Conservation (phyloP, 1,140 invertebrate genomes). For the Monomorium pharaonis region DNA sequence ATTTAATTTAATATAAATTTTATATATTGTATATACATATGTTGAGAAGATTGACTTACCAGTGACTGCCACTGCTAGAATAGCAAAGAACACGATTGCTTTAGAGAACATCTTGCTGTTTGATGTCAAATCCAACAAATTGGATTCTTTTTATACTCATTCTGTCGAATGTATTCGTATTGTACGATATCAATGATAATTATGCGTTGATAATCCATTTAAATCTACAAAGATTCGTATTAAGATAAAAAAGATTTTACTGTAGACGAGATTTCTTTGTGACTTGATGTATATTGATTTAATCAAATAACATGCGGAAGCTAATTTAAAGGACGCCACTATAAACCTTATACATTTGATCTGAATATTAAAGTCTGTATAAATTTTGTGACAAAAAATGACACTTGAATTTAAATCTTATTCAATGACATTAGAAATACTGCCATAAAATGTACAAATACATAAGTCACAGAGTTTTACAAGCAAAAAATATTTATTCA, state of each 20-base stretch:
- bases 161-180: not conserved
- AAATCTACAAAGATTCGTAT: not conserved
- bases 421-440: not conserved
- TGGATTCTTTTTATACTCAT: slow-evolving; percentile 47
- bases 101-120: slow-evolving; percentile 61
- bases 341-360: not conserved
- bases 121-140: not conserved
- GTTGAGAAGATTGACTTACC: slow-evolving; percentile 58
- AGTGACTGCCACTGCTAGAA: slow-evolving; percentile 37
- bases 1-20: too few relatives aligned
- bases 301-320: not conserved
- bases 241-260: slow-evolving; percentile 30
- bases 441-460: not conserved
- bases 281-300: not conserved
- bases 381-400: not conserved
- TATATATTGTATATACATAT: too few relatives aligned
- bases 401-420: too few relatives aligned
- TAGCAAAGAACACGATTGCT: slow-evolving; percentile 23
- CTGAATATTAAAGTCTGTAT: too few relatives aligned
- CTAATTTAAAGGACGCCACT: not conserved
- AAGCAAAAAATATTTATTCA: too few relatives aligned
- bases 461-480: not conserved
- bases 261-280: not conserved
- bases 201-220: not conserved
- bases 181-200: slow-evolving; percentile 27